phyloP scores from a whole-genome alignment of 2,113 vertebrate species.

The Anser cygnoides region DNA sequence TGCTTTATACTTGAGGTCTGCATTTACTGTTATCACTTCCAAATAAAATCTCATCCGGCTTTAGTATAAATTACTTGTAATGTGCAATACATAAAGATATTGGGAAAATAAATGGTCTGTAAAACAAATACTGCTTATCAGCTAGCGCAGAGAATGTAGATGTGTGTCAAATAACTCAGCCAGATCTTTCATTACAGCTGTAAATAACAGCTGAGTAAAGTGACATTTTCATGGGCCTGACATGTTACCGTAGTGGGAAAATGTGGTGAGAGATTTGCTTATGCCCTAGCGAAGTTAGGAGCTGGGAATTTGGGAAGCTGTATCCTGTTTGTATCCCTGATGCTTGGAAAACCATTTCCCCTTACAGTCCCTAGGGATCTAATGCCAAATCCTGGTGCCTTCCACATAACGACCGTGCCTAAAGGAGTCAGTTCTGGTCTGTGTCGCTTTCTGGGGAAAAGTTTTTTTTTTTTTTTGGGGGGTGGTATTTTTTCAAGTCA shows the following conservation, averaged over 20 bases:
- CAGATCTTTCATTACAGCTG: constrained; percentile 59
- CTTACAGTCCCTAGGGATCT: neutral
- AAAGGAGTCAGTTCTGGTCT: constrained; percentile 26
- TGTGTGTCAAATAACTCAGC: constrained; percentile 52
- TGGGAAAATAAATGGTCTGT: constrained; percentile 61
- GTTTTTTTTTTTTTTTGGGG: neutral
- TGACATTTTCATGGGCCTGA: constrained; percentile 63
- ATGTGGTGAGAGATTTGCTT: constrained; percentile 53
- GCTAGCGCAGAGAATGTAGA: neutral
- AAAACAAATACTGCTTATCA: constrained; percentile 64
- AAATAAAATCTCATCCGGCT: constrained; percentile 57
- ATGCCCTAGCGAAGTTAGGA: neutral
- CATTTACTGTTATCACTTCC: constrained; percentile 59
- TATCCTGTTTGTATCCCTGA: constrained; percentile 23
- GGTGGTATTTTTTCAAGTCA: neutral
- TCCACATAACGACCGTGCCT: neutral
- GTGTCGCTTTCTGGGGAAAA: neutral
- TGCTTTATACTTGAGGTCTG: constrained; percentile 45
- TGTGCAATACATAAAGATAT: constrained; percentile 14
- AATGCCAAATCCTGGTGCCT: constrained; percentile 18
- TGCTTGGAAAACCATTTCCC: neutral
- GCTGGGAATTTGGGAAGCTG: constrained; percentile 40
- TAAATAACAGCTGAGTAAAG: constrained; percentile 64
- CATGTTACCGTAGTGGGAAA: constrained; percentile 50
- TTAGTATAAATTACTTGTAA: constrained; percentile 41